phyloP scores from a whole-genome alignment of 2,113 vertebrate genomes.

The Crotalus tigris region DNA sequence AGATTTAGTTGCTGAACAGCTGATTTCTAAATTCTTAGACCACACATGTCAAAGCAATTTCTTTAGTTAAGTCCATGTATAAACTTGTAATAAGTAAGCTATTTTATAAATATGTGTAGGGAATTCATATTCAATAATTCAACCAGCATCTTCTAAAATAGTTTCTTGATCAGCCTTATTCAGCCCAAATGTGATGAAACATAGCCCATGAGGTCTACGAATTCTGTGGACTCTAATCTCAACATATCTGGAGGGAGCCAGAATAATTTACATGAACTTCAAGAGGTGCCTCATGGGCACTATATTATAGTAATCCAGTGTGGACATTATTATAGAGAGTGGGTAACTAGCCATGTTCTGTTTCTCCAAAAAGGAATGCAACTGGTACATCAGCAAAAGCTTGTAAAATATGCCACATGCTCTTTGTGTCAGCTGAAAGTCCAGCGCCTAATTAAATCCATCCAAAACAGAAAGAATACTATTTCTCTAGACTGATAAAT shows the following conservation, averaged over 20 bases:
- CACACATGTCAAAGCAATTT: not conserved
- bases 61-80: not conserved
- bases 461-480: not conserved
- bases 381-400: not conserved
- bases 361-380: not conserved
- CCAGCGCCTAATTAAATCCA: not conserved
- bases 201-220: not conserved
- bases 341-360: not conserved
- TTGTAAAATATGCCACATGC: not conserved
- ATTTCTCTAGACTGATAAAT: not conserved
- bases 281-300: not conserved
- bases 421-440: not conserved
- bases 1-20: not conserved
- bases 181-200: not conserved
- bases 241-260: not conserved
- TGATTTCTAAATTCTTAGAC: not conserved
- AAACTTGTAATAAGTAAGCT: not conserved
- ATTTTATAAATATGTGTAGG: not conserved
- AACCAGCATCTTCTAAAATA: not conserved
- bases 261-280: not conserved
- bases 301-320: not conserved
- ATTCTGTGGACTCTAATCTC: not conserved
- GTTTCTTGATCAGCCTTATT: not conserved
- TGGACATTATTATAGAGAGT: not conserved
- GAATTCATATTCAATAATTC: not conserved